Evolutionary conservation across 2,113 vertebrate genomes (phyloP).

Genomic region (Halichoeres trimaculatus): DNA sequence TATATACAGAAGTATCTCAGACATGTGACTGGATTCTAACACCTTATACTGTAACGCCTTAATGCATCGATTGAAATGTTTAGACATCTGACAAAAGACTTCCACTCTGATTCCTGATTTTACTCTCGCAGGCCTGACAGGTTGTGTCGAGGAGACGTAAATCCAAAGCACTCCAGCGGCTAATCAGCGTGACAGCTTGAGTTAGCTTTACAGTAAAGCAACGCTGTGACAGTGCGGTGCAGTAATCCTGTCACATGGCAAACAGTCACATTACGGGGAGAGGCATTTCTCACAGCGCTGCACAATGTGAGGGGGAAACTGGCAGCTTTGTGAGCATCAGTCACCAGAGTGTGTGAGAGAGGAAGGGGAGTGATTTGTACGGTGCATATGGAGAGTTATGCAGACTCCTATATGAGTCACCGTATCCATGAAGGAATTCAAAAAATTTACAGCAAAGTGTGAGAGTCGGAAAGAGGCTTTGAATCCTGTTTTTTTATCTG

Average conservation of each 20-base stretch:
- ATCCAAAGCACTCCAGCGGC: not conserved
- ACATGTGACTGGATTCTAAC: not conserved
- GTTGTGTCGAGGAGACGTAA: not conserved
- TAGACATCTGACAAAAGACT: not conserved
- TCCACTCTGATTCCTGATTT: not conserved
- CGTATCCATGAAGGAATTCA: not conserved
- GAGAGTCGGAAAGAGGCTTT: not conserved
- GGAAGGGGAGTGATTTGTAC: not conserved
- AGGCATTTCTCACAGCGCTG: constrained; percentile 19
- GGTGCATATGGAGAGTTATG: not conserved
- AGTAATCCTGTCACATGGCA: constrained; percentile 51
- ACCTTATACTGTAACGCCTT: not conserved
- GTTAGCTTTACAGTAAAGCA: constrained; percentile 21
- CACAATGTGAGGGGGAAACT: constrained; percentile 12
- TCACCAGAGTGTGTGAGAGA: not conserved
- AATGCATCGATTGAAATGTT: not conserved
- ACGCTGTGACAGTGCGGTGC: constrained; percentile 22
- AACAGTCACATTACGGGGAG: constrained; percentile 28
- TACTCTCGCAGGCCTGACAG: not conserved
- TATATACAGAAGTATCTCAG: too few species aligned
- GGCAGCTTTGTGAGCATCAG: not conserved
- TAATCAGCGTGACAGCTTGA: constrained; percentile 22
- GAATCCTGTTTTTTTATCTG: too few species aligned
- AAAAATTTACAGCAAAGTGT: not conserved
- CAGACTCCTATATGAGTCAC: not conserved